These are phyloP conservation scores for Plecturocebus donacophilus DNA, from an alignment of 2,113 vertebrate genomes.

Conservation along the genomic window DNA sequence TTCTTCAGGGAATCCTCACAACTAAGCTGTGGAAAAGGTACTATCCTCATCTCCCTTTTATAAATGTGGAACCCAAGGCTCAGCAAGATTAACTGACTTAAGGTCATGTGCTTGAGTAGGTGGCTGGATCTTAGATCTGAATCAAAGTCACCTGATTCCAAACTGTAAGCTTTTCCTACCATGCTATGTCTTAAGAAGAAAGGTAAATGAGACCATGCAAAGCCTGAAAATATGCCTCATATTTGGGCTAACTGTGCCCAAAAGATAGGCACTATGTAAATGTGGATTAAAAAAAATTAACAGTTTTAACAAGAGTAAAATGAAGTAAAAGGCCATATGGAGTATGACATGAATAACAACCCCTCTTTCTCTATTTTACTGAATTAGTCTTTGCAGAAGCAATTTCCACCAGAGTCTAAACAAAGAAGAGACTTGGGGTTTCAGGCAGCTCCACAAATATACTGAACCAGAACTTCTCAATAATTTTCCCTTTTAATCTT, in stretches of 20 bases:
- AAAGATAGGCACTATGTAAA: neutral
- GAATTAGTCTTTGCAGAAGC: slow-evolving; percentile 25
- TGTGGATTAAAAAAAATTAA: neutral
- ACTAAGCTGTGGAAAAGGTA: neutral
- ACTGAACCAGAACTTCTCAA: slow-evolving; percentile 20
- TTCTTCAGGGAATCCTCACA: slow-evolving; percentile 16
- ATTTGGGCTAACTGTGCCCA: neutral
- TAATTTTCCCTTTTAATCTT: neutral
- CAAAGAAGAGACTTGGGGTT: neutral
- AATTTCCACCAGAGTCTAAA: neutral
- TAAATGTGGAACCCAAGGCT: neutral
- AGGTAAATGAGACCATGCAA: neutral
- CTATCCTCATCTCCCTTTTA: neutral
- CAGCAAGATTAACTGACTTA: neutral
- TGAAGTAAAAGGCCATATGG: slow-evolving; percentile 32
- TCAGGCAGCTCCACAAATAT: slow-evolving; percentile 24
- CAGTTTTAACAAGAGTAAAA: slow-evolving; percentile 59
- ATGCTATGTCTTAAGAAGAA: slow-evolving; percentile 3
- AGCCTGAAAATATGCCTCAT: neutral
- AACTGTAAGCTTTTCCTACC: neutral
- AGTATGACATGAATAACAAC: neutral
- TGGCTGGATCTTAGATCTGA: neutral
- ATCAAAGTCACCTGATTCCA: neutral
- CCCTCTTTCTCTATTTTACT: neutral
- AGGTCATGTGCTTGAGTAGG: neutral